Percentiles rank a stretch among this genome's conserved stretches.
These are phyloP conservation scores for Oligia latruncula DNA, from an alignment of 2,888 invertebrate genomes.

Conservation along the genomic window DNA sequence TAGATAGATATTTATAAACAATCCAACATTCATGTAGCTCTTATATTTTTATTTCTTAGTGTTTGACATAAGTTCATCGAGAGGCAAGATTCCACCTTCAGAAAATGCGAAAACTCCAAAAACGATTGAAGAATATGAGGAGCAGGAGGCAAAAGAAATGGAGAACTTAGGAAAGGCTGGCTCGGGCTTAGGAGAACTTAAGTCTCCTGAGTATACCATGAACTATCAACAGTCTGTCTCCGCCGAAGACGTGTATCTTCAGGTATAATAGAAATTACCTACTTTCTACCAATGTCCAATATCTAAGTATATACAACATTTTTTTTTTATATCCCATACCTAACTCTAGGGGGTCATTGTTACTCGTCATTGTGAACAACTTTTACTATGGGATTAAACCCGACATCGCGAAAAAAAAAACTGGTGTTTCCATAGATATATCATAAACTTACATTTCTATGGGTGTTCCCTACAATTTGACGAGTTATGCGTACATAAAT, in stretches of 20 bases:
- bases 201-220: conserved; percentile 94
- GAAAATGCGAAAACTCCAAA: conserved; percentile 73
- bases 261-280: conserved; percentile 85
- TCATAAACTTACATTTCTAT: too few relatives aligned
- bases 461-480: too few relatives aligned
- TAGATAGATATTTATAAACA: background rate
- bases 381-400: too few relatives aligned
- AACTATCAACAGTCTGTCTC: conserved; percentile 96
- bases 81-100: conserved; percentile 69
- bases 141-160: conserved; percentile 88
- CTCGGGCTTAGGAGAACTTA: conserved; percentile 90
- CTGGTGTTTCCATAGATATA: too few relatives aligned
- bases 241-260: conserved; percentile 96
- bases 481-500: too few relatives aligned
- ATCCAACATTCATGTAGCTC: background rate
- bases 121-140: conserved; percentile 87
- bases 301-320: background rate
- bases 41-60: conserved; percentile 65
- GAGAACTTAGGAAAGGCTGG: conserved; percentile 83
- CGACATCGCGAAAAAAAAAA: too few relatives aligned
- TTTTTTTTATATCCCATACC: too few relatives aligned
- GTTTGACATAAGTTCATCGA: conserved; percentile 82
- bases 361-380: too few relatives aligned
- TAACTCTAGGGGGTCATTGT: too few relatives aligned
- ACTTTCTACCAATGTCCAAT: background rate